A percentile compares a stretch with the other conserved stretches of the same genome.
Evolutionary conservation across 2,797 vertebrate species (phyloP).

Genomic region (Rhinophrynus dorsalis): DNA sequence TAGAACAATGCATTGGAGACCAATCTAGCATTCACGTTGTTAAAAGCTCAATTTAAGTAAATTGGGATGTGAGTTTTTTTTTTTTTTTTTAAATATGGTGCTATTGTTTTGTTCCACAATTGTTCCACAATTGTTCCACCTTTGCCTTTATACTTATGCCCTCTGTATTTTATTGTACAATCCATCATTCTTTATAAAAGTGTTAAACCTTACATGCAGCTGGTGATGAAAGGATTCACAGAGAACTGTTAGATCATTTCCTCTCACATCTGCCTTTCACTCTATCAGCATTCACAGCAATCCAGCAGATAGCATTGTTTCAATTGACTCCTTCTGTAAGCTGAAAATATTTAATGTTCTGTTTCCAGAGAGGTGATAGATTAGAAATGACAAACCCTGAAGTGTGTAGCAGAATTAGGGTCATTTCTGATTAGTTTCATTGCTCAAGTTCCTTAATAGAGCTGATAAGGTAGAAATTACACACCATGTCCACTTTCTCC

Average conservation of each 20-base stretch:
- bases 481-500: neutral
- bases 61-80: too few relatives aligned
- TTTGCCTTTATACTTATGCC: too few relatives aligned
- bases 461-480: neutral
- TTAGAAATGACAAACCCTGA: constrained; percentile 12
- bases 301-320: neutral
- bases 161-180: too few relatives aligned
- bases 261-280: neutral
- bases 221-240: too few relatives aligned
- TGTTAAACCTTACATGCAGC: too few relatives aligned
- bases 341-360: constrained; percentile 9
- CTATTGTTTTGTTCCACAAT: too few relatives aligned
- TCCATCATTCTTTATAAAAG: too few relatives aligned
- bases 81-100: too few relatives aligned
- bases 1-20: too few relatives aligned
- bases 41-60: too few relatives aligned
- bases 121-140: too few relatives aligned
- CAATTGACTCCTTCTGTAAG: neutral
- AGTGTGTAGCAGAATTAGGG: constrained; percentile 3
- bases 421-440: constrained; percentile 8
- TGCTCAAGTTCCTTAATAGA: neutral
- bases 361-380: neutral
- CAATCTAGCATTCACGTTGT: too few relatives aligned
- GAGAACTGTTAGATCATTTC: neutral
- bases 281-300: neutral